A percentile compares a stretch with the other conserved stretches of the same genome.
phyloP scores from a whole-genome alignment of 2,888 invertebrate species.

The Rhamphomyia laevipes region DNA sequence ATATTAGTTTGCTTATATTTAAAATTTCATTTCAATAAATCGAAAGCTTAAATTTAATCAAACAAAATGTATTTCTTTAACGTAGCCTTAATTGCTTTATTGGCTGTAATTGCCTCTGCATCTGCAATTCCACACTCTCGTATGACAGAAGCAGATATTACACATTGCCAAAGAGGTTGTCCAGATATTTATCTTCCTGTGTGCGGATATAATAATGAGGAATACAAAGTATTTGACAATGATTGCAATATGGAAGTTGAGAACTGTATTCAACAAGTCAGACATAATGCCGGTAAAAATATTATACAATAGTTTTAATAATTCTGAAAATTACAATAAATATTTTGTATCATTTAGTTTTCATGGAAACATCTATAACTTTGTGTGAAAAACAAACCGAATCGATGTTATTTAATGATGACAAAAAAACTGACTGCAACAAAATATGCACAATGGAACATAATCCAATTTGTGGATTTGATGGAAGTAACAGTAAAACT shows the following conservation, averaged over 20 bases:
- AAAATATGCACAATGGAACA: conserved; percentile 5
- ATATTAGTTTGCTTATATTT: too few species aligned
- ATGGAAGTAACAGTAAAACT: background rate
- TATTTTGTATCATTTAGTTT: background rate
- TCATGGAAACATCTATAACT: background rate
- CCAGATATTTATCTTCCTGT: background rate
- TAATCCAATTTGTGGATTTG: conserved; percentile 6
- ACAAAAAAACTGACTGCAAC: background rate
- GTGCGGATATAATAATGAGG: background rate
- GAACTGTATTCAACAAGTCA: background rate
- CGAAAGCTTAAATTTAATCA: too few species aligned
- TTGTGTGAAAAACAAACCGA: background rate
- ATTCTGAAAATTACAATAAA: too few species aligned
- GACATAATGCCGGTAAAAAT: background rate
- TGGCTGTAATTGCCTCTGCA: too few species aligned
- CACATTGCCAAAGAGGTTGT: background rate
- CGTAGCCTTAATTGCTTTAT: too few species aligned
- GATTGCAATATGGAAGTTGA: background rate
- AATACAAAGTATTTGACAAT: background rate
- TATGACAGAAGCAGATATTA: too few species aligned
- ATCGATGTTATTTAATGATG: background rate
- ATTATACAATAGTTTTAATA: background rate
- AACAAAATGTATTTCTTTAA: too few species aligned
- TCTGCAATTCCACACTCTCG: too few species aligned
- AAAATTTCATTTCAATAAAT: too few species aligned